A percentile compares a stretch with the other conserved stretches of the same genome.
Conservation (phyloP, 2,888 invertebrate genomes). For the Mythimna pallens region DNA sequence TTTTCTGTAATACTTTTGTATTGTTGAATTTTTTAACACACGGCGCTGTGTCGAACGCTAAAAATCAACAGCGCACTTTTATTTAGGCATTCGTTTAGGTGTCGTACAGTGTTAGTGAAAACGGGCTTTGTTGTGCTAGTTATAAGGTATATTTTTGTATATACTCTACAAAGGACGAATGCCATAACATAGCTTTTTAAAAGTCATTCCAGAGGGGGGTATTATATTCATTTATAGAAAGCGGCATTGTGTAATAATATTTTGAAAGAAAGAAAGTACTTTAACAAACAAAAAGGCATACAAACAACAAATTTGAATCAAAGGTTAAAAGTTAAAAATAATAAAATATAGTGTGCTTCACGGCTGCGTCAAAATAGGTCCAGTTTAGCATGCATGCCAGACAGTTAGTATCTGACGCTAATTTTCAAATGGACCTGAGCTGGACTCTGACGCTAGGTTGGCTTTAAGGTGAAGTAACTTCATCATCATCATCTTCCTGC, state of each 20-base stretch:
- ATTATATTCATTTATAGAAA: conserved; percentile 17
- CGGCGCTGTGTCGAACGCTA: background rate
- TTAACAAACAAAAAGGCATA: background rate
- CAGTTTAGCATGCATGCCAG: too few relatives aligned
- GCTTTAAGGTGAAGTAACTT: too few relatives aligned
- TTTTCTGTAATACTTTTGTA: background rate
- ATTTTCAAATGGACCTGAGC: too few relatives aligned
- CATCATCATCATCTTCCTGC: too few relatives aligned
- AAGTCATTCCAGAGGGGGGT: conserved; percentile 55
- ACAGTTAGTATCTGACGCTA: too few relatives aligned
- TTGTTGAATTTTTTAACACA: background rate
- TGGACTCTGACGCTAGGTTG: too few relatives aligned
- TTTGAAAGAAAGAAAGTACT: background rate
- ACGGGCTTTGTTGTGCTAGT: conserved; percentile 23
- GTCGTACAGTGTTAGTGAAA: background rate
- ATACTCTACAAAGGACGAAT: conserved; percentile 43
- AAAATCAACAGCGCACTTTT: background rate
- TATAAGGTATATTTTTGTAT: conserved; percentile 54
- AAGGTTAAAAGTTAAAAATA: too few relatives aligned
- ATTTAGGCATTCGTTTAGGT: background rate
- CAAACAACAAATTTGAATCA: too few relatives aligned
- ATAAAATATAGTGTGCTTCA: background rate
- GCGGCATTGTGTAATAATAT: conserved; percentile 31
- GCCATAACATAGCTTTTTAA: conserved; percentile 46
- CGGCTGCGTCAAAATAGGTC: too few relatives aligned